These are phyloP conservation scores for Strix aluco DNA, from an alignment of 2,113 vertebrate genomes.

Conservation along the genomic window DNA sequence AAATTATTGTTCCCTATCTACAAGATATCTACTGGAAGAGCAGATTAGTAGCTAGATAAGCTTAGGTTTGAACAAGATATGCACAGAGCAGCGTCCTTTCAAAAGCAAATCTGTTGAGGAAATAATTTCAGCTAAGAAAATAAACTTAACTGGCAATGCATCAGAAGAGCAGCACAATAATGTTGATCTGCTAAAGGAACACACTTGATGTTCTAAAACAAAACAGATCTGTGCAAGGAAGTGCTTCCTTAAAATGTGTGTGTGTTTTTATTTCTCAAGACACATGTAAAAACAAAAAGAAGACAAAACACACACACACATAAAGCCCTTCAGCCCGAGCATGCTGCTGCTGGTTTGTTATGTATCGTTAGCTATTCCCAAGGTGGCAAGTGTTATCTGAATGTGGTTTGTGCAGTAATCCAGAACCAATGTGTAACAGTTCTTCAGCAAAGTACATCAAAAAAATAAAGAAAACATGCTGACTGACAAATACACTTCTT, in stretches of 20 bases:
- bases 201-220: constrained; percentile 1
- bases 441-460: background rate
- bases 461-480: constrained; percentile 6
- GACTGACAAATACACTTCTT: background rate
- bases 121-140: constrained; percentile 48
- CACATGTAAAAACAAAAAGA: background rate
- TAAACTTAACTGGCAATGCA: constrained; percentile 6
- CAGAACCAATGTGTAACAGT: constrained; percentile 38
- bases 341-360: background rate
- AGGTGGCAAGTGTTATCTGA: background rate
- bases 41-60: background rate
- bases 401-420: constrained; percentile 25
- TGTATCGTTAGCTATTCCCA: background rate
- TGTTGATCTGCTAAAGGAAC: background rate
- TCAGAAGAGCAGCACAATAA: constrained; percentile 33
- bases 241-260: background rate
- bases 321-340: background rate
- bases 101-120: constrained; percentile 44
- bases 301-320: background rate
- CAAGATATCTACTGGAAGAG: background rate
- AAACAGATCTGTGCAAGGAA: constrained; percentile 14
- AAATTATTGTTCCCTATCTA: background rate
- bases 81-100: background rate
- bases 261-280: background rate
- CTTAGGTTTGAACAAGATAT: background rate